Percentiles rank a stretch among this genome's conserved stretches.
phyloP scores from a whole-genome alignment of 2,888 invertebrate genomes.

The Aleiodes leptofemur region DNA sequence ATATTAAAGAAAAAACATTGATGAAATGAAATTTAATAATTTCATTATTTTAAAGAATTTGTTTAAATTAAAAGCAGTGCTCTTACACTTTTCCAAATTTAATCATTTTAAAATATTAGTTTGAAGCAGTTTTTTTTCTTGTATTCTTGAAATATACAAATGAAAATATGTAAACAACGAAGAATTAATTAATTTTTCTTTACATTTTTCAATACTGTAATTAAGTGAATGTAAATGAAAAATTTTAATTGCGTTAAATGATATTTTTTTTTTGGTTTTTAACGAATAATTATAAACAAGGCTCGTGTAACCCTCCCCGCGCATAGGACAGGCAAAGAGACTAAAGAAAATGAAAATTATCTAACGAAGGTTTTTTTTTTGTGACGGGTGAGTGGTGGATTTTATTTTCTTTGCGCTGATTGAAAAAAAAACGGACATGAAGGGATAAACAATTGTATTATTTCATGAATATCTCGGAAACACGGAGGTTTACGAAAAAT shows the following conservation, averaged over 20 bases:
- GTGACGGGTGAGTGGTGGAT: too few species aligned
- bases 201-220: conserved; percentile 39
- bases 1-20: background rate
- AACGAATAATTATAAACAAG: conserved; percentile 45
- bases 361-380: background rate
- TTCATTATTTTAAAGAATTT: background rate
- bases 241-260: conserved; percentile 57
- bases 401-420: too few species aligned
- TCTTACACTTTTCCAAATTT: conserved; percentile 48
- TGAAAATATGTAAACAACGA: conserved; percentile 52
- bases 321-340: conserved; percentile 68
- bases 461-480: too few species aligned
- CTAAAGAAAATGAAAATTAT: conserved; percentile 41
- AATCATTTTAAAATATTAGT: conserved; percentile 61
- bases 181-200: conserved; percentile 33
- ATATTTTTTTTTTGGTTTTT: conserved; percentile 8
- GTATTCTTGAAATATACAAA: conserved; percentile 56
- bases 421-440: too few species aligned
- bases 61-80: conserved; percentile 51
- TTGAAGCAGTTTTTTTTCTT: conserved; percentile 62
- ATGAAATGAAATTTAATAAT: conserved; percentile 47
- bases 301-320: conserved; percentile 72
- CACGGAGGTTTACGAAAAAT: conserved; percentile 47
- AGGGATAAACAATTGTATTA: too few species aligned
- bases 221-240: conserved; percentile 49